Conservation (phyloP, 2,113 vertebrate genomes). For the Alligator mississippiensis region DNA sequence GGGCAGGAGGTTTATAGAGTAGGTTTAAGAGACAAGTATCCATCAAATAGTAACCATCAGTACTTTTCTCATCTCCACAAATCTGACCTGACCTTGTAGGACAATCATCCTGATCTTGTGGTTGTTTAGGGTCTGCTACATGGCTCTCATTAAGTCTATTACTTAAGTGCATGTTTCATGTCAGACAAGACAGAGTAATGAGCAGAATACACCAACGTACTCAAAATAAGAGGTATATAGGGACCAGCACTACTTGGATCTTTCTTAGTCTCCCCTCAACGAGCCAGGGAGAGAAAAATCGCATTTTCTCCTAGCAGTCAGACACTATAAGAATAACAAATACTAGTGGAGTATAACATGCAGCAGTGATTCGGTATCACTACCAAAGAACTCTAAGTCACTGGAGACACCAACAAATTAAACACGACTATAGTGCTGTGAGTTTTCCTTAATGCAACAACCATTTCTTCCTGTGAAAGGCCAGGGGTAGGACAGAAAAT, state of each 20-base stretch:
- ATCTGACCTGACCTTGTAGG: not conserved
- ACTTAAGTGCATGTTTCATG: not conserved
- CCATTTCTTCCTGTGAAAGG: not conserved
- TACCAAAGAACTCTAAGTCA: rapidly evolving
- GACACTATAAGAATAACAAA: not conserved
- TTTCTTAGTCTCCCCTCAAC: not conserved
- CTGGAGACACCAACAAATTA: not conserved
- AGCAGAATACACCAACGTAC: not conserved
- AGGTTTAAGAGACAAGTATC: not conserved
- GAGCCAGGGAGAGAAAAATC: not conserved
- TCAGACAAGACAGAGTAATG: not conserved
- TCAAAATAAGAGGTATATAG: not conserved
- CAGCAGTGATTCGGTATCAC: not conserved
- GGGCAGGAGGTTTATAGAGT: not conserved
- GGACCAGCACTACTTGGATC: not conserved
- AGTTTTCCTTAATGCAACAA: not conserved
- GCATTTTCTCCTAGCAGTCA: not conserved
- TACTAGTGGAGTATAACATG: too few relatives aligned
- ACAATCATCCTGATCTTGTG: not conserved
- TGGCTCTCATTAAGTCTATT: not conserved
- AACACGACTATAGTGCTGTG: not conserved
- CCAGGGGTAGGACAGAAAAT: not conserved
- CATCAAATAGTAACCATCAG: too few relatives aligned
- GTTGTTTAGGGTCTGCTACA: not conserved
- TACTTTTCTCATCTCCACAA: not conserved